Conservation (phyloP, 2,888 invertebrate genomes). For the Dioctria linearis region DNA sequence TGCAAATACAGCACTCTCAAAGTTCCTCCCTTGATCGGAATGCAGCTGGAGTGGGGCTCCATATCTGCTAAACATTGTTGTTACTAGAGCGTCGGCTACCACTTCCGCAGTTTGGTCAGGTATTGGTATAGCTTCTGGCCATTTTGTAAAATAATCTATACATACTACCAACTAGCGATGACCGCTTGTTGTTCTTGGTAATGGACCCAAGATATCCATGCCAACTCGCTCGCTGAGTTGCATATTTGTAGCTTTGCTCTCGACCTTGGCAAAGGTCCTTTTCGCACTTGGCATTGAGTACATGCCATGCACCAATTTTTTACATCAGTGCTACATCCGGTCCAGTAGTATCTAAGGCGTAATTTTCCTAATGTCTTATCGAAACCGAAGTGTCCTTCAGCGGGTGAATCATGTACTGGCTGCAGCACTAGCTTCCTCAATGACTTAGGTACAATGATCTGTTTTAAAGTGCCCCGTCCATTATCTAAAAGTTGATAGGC, state of each 20-base stretch:
- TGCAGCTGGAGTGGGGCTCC: neutral
- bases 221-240: neutral
- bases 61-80: neutral
- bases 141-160: neutral
- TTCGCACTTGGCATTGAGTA: neutral
- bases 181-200: neutral
- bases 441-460: neutral
- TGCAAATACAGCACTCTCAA: neutral
- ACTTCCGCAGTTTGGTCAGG: neutral
- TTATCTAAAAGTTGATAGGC: neutral
- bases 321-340: neutral
- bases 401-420: neutral
- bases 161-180: neutral
- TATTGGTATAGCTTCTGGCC: neutral
- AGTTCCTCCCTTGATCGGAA: neutral
- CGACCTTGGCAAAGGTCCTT: neutral
- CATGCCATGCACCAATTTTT: neutral
- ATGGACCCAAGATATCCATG: neutral
- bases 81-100: neutral
- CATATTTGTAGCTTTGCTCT: neutral
- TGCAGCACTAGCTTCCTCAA: neutral
- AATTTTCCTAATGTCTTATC: too few species aligned
- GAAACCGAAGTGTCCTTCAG: neutral
- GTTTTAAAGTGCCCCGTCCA: neutral
- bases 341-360: too few species aligned